Base-by-base conservation (phyloP, 2,797 vertebrate genomes). In the Hirundo rustica region DNA sequence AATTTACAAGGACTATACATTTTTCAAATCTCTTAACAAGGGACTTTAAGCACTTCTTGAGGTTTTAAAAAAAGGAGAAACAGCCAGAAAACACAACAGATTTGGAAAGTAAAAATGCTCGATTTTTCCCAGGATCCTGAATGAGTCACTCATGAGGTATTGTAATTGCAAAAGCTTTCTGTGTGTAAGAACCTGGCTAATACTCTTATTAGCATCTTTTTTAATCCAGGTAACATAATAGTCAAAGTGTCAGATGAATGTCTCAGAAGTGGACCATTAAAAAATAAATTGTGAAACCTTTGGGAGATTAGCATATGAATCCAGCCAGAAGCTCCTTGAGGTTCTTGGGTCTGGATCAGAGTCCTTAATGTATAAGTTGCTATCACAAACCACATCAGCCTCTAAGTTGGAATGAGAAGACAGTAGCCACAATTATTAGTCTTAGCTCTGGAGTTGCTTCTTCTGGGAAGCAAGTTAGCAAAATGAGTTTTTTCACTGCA, bases 261-360 rank as follows among this genome's bases (percentile, higher is more conserved):
- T 97, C 97, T 98, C 97, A 95, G 97, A 97, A 97, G 97, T 97
- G 96, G 97, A 96, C 97, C 96, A 96, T 96, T 97, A 96, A 97
- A 97, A 98, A 97, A 97, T 98, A 98, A 98, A 97, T 97, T 95
- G 96, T 68, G 10, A 96, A 94, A 94, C 93, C 96, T 97, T 96
- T 44, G 89, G 96, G 96, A 97, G 96, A 93, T 92, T 94, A 97
- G 95, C 95, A 95, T 98, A 96, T 97, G 96, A 96, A 95, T 97
- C 92, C 92, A 89, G 94, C 88, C 40, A 96, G 97, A 93, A 96
- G 72, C 97, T 97, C 92, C 94, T 97, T 96, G 93, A 95, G 95
- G 90, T 96, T 88, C 85, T 74, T 80, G 96, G 96, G 81, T 97
- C 67, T 93, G 91, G 94, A 93, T 54, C 65, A 72, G 85, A 79